Conservation (phyloP, 1,140 invertebrate species). For the Myzus persicae region DNA sequence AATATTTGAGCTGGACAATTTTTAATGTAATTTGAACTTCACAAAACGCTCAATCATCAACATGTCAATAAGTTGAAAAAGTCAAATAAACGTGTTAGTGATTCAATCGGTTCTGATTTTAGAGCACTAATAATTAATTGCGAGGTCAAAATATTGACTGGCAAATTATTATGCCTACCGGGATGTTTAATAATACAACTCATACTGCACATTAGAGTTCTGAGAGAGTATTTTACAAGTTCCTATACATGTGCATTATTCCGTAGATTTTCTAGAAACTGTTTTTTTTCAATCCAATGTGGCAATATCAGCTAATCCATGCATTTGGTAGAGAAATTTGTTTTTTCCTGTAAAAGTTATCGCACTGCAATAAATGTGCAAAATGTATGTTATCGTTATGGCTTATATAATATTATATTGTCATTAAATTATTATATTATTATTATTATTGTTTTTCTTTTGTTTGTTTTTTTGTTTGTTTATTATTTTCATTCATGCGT, state of each 20-base stretch:
- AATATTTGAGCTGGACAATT: not conserved
- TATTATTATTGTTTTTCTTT: not conserved
- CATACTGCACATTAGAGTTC: not conserved
- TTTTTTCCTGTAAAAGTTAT: not conserved
- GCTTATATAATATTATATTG: not conserved
- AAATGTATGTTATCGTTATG: not conserved
- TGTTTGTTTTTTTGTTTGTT: not conserved
- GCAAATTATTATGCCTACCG: not conserved
- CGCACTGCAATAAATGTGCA: not conserved
- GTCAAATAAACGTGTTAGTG: accelerated
- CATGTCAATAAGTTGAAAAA: not conserved
- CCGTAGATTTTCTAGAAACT: not conserved
- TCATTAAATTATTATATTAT: constrained; percentile 16
- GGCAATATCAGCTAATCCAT: too few relatives aligned
- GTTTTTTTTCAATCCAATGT: not conserved
- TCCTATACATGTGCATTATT: not conserved
- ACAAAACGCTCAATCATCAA: not conserved
- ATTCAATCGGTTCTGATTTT: not conserved
- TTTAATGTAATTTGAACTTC: too few relatives aligned
- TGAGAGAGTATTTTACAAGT: not conserved
- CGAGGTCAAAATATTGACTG: not conserved
- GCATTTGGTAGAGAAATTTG: not conserved
- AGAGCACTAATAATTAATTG: not conserved
- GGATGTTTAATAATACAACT: not conserved
- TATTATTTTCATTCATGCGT: not conserved